A percentile compares a stretch with the other conserved stretches of the same genome.
phyloP scores from a whole-genome alignment of 2,888 invertebrate species.

The Frankliniella fusca region DNA sequence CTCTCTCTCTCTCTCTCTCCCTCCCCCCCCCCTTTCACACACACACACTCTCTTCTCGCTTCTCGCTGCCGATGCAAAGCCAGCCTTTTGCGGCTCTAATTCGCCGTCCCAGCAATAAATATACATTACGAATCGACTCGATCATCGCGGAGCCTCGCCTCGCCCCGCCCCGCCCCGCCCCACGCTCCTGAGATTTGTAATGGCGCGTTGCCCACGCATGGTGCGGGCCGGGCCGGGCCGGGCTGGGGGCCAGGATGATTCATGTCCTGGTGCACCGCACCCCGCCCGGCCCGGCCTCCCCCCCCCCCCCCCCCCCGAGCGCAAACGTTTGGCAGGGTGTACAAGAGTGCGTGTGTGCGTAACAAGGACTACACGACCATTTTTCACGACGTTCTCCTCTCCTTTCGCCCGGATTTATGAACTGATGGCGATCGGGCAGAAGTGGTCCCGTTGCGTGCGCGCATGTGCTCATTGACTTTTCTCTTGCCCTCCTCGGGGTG shows the following conservation, averaged over 20 bases:
- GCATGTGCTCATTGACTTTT: not conserved
- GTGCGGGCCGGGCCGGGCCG: not conserved
- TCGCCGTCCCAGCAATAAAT: not conserved
- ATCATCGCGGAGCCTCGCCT: not conserved
- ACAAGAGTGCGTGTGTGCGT: not conserved
- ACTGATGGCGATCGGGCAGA: constrained; percentile 1
- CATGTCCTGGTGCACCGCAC: not conserved
- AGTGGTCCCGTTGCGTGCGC: not conserved
- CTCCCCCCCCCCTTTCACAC: no score
- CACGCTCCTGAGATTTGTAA: not conserved
- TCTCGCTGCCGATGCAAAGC: no score
- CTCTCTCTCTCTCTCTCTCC: no score
- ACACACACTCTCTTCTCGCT: no score
- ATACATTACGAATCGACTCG: constrained; percentile 9
- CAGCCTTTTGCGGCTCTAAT: not conserved
- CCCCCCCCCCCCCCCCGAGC: not conserved
- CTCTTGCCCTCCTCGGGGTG: not conserved
- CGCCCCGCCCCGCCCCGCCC: not conserved
- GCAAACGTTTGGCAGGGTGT: no score
- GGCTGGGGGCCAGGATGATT: not conserved
- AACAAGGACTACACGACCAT: not conserved
- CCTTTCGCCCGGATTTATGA: not conserved
- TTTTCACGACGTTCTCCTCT: not conserved
- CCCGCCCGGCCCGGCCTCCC: no score
- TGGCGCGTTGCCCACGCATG: not conserved